Percentiles rank a stretch among this genome's conserved stretches.
These are phyloP conservation scores for Scolanthus callimorphus DNA, from an alignment of 92 coral and sea anemone genomes.

Conservation along the genomic window DNA sequence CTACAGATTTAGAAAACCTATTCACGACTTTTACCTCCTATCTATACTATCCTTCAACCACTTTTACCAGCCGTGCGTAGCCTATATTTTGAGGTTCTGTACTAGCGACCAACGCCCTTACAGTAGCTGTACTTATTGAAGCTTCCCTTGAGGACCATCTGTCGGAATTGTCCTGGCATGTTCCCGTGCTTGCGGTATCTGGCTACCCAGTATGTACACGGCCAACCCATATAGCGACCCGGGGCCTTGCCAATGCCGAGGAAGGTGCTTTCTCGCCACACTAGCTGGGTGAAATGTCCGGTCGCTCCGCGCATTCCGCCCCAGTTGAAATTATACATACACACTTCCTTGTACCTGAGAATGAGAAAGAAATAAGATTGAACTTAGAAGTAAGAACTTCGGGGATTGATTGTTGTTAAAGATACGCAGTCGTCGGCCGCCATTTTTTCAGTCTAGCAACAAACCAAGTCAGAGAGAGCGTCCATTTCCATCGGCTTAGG, in stretches of 20 bases:
- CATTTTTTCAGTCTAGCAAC: no score
- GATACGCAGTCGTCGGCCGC: no score
- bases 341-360: slow-evolving; percentile 60
- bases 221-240: slow-evolving; percentile 17
- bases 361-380: no score
- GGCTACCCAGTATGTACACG: slow-evolving; percentile 81
- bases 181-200: slow-evolving; percentile 78
- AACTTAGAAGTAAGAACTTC: no score
- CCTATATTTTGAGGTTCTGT: no score
- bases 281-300: slow-evolving; percentile 66
- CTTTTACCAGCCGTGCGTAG: no score
- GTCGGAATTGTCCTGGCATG: slow-evolving; percentile 36
- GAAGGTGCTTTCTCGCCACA: slow-evolving; percentile 71
- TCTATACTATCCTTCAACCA: no score
- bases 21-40: no score
- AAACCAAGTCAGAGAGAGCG: no score
- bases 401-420: no score
- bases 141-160: slow-evolving; percentile 66
- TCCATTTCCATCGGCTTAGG: no score
- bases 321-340: slow-evolving; percentile 41
- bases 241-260: slow-evolving; percentile 88
- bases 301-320: slow-evolving; percentile 33
- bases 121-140: slow-evolving; percentile 45
- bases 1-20: no score
- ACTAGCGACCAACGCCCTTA: slow-evolving; percentile 14